Evolutionary conservation across 2,888 invertebrate species (phyloP).

Genomic region (Xanthorhoe designata): DNA sequence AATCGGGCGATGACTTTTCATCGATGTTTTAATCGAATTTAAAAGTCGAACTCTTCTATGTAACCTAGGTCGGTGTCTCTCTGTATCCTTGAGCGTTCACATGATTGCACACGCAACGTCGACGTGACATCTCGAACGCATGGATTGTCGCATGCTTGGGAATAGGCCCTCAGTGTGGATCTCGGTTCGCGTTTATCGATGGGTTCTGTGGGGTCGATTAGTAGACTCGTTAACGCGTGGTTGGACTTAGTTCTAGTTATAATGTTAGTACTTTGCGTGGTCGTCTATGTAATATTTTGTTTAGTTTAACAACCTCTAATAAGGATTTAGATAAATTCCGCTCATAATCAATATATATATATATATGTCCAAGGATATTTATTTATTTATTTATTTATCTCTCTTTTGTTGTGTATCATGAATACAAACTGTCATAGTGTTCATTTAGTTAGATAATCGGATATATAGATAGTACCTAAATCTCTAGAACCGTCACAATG

Average conservation of each 20-base stretch:
- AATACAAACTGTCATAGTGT: no score
- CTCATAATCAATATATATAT: no score
- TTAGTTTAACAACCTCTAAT: no score
- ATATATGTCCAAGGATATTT: no score
- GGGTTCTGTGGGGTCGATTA: conserved; percentile 7
- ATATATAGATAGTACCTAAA: no score
- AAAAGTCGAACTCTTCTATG: conserved; percentile 6
- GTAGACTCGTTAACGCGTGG: neutral
- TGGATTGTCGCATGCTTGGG: conserved; percentile 11
- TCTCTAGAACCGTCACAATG: no score
- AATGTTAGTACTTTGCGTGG: neutral
- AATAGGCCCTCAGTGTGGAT: neutral
- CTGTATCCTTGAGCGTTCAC: conserved; percentile 35
- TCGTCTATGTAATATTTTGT: neutral
- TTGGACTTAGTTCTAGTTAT: neutral
- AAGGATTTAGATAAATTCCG: no score
- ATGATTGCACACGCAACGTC: conserved; percentile 66
- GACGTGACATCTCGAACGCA: conserved; percentile 55
- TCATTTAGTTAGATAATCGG: no score
- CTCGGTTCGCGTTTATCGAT: conserved; percentile 5
- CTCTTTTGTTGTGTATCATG: no score
- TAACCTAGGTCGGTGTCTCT: conserved; percentile 9
- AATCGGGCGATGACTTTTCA: neutral
- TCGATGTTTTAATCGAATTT: neutral
- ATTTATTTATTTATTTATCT: no score